phyloP scores from a whole-genome alignment of 2,113 vertebrate species.

The Myotis yumanensis region DNA sequence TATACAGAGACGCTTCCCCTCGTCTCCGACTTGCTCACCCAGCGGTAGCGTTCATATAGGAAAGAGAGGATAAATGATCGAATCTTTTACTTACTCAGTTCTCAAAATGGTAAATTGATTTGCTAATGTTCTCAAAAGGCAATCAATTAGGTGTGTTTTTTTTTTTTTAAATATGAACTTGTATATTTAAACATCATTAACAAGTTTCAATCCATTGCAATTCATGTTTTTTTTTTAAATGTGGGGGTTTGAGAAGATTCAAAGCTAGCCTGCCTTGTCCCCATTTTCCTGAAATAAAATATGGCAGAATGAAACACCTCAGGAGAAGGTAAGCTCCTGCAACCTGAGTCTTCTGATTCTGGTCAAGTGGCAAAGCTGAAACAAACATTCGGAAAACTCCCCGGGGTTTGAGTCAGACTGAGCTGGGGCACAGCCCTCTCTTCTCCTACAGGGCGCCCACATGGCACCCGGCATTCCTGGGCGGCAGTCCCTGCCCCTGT shows the following conservation, averaged over 20 bases:
- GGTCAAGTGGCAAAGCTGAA: not conserved
- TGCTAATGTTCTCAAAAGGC: not conserved
- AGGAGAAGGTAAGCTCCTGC: not conserved
- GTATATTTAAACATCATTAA: not conserved
- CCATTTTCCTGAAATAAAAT: not conserved
- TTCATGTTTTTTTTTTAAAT: not conserved
- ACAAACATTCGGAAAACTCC: too few relatives aligned
- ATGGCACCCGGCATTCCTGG: too few relatives aligned
- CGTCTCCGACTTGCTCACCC: fast-evolving
- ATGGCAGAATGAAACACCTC: not conserved
- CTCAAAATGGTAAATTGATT: not conserved
- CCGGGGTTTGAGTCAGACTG: not conserved
- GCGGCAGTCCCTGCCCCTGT: not conserved
- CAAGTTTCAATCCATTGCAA: not conserved
- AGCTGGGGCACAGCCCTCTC: not conserved
- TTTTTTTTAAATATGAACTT: not conserved
- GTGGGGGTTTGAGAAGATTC: not conserved
- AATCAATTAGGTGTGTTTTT: not conserved
- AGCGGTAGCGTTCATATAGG: fast-evolving
- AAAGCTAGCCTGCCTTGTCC: not conserved
- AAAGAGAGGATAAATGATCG: too few relatives aligned
- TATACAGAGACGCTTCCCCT: not conserved
- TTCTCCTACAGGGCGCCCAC: too few relatives aligned
- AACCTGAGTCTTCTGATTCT: too few relatives aligned
- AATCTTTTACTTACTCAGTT: not conserved